Base-by-base conservation (phyloP, 2,888 invertebrate species). In the Acanthosepion pharaonis region DNA sequence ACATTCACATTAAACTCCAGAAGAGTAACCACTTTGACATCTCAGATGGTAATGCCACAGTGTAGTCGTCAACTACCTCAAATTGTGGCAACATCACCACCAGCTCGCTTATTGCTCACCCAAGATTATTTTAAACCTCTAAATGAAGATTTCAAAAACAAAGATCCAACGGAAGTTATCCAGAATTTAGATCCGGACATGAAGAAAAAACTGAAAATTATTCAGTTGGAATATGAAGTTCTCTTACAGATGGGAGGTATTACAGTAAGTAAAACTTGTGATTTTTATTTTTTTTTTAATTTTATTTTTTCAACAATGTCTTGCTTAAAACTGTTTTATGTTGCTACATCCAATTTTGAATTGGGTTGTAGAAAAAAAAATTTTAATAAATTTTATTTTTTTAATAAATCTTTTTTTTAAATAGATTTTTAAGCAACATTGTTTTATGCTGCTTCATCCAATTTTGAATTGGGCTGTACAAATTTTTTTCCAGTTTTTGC, bases 211-310 rank as follows among this genome's bases (percentile, higher is more conserved):
- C 94, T 96, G 23, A 96, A 96, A 94, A 94, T 96, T n/a, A 94
- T 96, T 8, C 94, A 96, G 93, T 91, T 96, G 93, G 96, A 96
- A 92, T 96, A 95, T 94, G 96, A 96, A 42, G 95, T 96, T 28
- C 91, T 95, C 48, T 91, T 94, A 28, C 95, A 96, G 18, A 94
- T 95, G 33, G 95, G 96, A 53, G 11, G 5, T 93, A 4, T 28
- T n/a, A 53, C 18, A 3, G 93, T 93, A 93, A 53, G 93, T 92
- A 92, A 48, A 55, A 55, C 0, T 20, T 55, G 20, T 15, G 5
- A 23, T 23, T 3, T 3, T 23, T 23, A 3, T 11, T 78, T 78
- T 15, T n/a, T n/a, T n/a, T n/a, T n/a, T n/a, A n/a, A n/a, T n/a
- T n/a, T n/a, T n/a, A n/a, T n/a, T n/a, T n/a, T n/a, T n/a, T n/a